Evolutionary conservation across 2,113 vertebrate species (phyloP).

Genomic region (Hippocampus mohnikei): DNA sequence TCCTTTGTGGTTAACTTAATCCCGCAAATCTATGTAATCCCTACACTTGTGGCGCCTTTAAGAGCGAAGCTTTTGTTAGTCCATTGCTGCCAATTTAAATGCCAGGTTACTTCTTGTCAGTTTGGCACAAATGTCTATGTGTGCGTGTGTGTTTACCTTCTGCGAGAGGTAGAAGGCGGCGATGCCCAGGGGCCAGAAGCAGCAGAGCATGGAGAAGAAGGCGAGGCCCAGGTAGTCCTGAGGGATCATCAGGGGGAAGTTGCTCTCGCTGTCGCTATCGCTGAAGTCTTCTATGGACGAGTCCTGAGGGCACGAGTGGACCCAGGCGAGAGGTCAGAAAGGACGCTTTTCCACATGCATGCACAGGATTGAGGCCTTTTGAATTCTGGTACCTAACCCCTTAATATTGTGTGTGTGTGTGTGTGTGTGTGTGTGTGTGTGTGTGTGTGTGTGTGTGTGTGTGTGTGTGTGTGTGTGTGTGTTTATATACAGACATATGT

Average conservation of each 20-base stretch:
- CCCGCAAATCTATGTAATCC: conserved; percentile 30
- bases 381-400: neutral
- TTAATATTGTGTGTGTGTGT: too few relatives aligned
- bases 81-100: conserved; percentile 20
- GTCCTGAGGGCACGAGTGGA: conserved; percentile 55
- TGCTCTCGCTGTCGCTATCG: conserved; percentile 76
- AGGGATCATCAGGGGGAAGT: conserved; percentile 80
- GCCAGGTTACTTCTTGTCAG: conserved; percentile 33
- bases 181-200: conserved; percentile 89
- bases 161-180: conserved; percentile 87
- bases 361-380: neutral
- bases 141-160: conserved; percentile 70
- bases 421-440: too few relatives aligned
- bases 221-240: conserved; percentile 85
- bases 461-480: too few relatives aligned
- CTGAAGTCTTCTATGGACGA: conserved; percentile 82
- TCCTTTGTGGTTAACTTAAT: conserved; percentile 2
- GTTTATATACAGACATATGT: too few relatives aligned
- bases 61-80: conserved; percentile 19
- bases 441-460: too few relatives aligned
- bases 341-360: neutral
- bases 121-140: conserved; percentile 4
- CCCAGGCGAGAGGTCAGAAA: conserved; percentile 10
- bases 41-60: conserved; percentile 17
- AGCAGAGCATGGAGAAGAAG: conserved; percentile 89